A percentile compares a stretch with the other conserved stretches of the same genome.
Conservation (phyloP, 1,140 invertebrate genomes). For the Brachionus calyciflorus region DNA sequence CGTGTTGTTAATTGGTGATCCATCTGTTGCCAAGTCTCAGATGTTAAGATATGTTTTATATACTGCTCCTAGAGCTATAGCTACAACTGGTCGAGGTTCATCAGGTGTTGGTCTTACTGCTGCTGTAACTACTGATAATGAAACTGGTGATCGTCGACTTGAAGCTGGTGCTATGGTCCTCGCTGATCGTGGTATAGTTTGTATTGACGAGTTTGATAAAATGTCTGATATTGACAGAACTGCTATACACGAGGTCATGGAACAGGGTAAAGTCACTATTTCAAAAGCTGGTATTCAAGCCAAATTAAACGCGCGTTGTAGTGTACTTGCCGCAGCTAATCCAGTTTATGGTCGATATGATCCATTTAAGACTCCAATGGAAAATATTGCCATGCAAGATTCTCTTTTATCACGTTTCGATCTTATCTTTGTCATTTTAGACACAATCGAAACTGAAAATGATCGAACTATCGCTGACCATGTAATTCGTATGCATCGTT, state of each 20-base stretch:
- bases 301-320: slow-evolving; percentile 92
- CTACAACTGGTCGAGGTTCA: slow-evolving; percentile 90
- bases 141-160: slow-evolving; percentile 67
- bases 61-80: slow-evolving; percentile 88
- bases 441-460: slow-evolving; percentile 79
- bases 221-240: slow-evolving; percentile 99
- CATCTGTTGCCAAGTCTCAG: slow-evolving; percentile 97
- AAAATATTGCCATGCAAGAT: slow-evolving; percentile 96
- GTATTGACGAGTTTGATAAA: slow-evolving; percentile 99
- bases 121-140: slow-evolving; percentile 67
- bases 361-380: slow-evolving; percentile 98
- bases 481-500: slow-evolving; percentile 93
- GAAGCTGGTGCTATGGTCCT: slow-evolving; percentile 99
- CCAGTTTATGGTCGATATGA: slow-evolving; percentile 98
- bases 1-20: slow-evolving; percentile 93
- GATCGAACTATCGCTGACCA: slow-evolving; percentile 92
- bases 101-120: slow-evolving; percentile 97
- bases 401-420: slow-evolving; percentile 97
- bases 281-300: slow-evolving; percentile 98
- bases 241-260: slow-evolving; percentile 92
- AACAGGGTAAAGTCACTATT: slow-evolving; percentile 81
- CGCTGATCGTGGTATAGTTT: slow-evolving; percentile 93
- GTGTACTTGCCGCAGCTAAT: slow-evolving; percentile 96
- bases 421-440: slow-evolving; percentile 93
- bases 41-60: slow-evolving; percentile 83